These are phyloP conservation scores for Lampris megalopsis DNA, from an alignment of 2,113 vertebrate species.

Conservation along the genomic window DNA sequence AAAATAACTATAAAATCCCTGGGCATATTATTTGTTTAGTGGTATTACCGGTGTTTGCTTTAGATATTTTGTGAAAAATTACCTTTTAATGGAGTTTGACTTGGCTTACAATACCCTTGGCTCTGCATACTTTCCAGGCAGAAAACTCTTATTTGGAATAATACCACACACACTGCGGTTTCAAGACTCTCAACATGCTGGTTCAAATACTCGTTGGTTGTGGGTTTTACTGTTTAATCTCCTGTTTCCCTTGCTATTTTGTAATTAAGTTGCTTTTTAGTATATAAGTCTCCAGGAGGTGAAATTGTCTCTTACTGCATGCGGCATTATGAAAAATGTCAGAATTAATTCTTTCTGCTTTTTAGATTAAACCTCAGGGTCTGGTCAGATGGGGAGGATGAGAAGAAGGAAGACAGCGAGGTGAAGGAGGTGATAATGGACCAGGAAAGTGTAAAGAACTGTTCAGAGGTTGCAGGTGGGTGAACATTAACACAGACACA, in stretches of 20 bases:
- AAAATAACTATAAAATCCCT: conserved; percentile 20
- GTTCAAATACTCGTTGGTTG: background rate
- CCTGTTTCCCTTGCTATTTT: background rate
- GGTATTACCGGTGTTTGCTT: conserved; percentile 24
- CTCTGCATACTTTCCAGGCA: conserved; percentile 37
- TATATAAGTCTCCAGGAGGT: background rate
- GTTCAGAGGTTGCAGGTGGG: conserved; percentile 64
- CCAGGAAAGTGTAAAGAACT: conserved; percentile 18
- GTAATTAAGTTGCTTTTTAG: background rate
- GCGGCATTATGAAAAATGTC: background rate
- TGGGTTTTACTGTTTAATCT: background rate
- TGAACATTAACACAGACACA: conserved; percentile 9
- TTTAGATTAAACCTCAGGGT: conserved; percentile 35
- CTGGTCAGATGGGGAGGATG: background rate
- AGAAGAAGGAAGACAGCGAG: conserved; percentile 40
- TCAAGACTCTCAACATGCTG: conserved; percentile 1
- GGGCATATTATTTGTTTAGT: conserved; percentile 8
- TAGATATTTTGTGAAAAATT: conserved; percentile 21
- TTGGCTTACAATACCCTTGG: conserved; percentile 4
- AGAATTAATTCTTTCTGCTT: background rate
- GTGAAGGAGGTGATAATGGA: conserved; percentile 28
- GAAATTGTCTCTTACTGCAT: background rate
- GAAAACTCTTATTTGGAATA: conserved; percentile 32
- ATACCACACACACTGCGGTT: conserved; percentile 9
- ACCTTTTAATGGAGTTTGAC: conserved; percentile 46